A percentile compares a stretch with the other conserved stretches of the same genome.
Conservation (phyloP, 2,888 invertebrate genomes). For the Antheraea assamensis region DNA sequence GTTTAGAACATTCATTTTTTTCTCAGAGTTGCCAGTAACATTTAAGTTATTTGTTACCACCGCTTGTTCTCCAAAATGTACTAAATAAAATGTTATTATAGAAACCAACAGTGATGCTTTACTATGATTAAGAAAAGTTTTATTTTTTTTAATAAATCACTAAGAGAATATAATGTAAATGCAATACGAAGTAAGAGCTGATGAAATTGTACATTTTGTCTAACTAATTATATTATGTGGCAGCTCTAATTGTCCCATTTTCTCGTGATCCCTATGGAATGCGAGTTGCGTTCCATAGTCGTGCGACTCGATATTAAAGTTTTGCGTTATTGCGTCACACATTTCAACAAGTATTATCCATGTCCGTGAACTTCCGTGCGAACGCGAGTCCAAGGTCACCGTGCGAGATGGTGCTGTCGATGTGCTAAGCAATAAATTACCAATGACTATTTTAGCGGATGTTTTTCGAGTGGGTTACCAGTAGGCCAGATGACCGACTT, state of each 20-base stretch:
- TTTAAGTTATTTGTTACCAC: no score
- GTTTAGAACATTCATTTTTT: not conserved
- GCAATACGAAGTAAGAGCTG: no score
- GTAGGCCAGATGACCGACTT: constrained; percentile 72
- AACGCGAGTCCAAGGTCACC: constrained; percentile 69
- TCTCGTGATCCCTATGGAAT: not conserved
- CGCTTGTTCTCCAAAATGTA: no score
- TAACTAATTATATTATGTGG: no score
- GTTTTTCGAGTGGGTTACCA: constrained; percentile 55
- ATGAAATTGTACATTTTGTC: no score
- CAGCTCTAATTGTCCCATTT: not conserved
- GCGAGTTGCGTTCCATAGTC: not conserved
- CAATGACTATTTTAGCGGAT: constrained; percentile 48
- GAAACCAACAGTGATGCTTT: no score
- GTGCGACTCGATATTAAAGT: constrained; percentile 24
- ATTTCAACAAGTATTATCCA: constrained; percentile 37
- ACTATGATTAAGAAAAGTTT: no score
- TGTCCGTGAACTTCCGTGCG: constrained; percentile 78
- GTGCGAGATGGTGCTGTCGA: constrained; percentile 60
- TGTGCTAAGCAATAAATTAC: constrained; percentile 41
- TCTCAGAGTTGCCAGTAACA: no score
- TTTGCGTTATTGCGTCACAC: constrained; percentile 31
- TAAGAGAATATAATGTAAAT: no score
- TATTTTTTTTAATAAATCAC: no score
- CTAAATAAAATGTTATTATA: no score